Evolutionary conservation across 2,797 vertebrate species (phyloP).

Genomic region (Allobates femoralis): DNA sequence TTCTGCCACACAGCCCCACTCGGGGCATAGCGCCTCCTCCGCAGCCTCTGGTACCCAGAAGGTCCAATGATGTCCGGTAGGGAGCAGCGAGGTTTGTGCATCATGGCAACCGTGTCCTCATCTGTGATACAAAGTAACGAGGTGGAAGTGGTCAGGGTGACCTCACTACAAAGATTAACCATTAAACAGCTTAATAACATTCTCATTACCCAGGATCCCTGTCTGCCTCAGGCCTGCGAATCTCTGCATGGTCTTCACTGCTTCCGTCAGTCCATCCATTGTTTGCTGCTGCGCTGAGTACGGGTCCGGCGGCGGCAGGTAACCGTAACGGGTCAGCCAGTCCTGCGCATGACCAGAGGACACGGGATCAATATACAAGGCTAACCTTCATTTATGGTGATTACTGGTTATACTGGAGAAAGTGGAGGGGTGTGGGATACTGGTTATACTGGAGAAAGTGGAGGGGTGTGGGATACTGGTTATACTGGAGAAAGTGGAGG

Average conservation of each 20-base stretch:
- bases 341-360: slow-evolving; percentile 74
- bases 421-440: background rate
- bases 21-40: slow-evolving; percentile 78
- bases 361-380: background rate
- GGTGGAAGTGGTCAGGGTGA: background rate
- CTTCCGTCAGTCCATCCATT: slow-evolving; percentile 77
- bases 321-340: slow-evolving; percentile 90
- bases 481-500: too few species aligned
- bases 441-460: background rate
- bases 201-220: slow-evolving; percentile 78
- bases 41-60: slow-evolving; percentile 76
- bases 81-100: slow-evolving; percentile 86
- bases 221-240: slow-evolving; percentile 83
- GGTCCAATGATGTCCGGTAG: slow-evolving; percentile 85
- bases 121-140: slow-evolving; percentile 67
- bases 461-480: background rate
- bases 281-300: slow-evolving; percentile 82
- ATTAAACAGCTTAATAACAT: background rate
- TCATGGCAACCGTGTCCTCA: slow-evolving; percentile 71
- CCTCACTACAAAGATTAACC: background rate
- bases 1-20: slow-evolving; percentile 81
- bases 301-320: slow-evolving; percentile 83
- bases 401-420: background rate
- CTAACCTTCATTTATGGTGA: too few species aligned
- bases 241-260: slow-evolving; percentile 86